Evolutionary conservation across 2,797 vertebrate species (phyloP).

Genomic region (Paramormyrops hopkinsi): DNA sequence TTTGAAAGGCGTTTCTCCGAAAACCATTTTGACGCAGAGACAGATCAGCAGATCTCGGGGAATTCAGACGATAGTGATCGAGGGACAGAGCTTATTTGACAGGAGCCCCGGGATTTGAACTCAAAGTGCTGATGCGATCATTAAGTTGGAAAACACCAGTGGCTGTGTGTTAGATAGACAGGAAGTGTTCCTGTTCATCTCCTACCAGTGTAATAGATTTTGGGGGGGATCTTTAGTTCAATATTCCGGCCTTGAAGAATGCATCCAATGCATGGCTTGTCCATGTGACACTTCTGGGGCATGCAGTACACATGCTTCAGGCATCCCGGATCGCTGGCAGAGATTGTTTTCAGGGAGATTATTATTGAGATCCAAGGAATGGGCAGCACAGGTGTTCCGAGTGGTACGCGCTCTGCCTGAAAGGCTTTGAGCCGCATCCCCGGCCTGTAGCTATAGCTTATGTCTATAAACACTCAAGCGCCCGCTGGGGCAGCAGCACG

Average conservation of each 20-base stretch:
- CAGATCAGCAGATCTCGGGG: conserved; percentile 47
- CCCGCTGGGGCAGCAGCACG: neutral
- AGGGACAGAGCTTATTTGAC: conserved; percentile 58
- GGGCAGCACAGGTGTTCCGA: neutral
- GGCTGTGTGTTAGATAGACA: conserved; percentile 43
- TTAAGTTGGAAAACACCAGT: conserved; percentile 56
- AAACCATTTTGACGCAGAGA: conserved; percentile 43
- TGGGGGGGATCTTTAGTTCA: conserved; percentile 45
- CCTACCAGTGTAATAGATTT: conserved; percentile 59
- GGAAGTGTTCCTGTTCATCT: conserved; percentile 60
- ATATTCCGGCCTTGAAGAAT: conserved; percentile 53
- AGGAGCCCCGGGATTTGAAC: conserved; percentile 53
- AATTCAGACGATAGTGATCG: conserved; percentile 53
- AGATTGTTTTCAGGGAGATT: neutral
- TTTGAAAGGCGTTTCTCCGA: conserved; percentile 41
- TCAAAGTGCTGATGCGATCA: conserved; percentile 65
- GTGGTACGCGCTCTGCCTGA: neutral
- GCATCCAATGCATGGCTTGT: neutral
- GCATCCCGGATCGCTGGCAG: neutral
- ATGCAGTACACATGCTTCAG: neutral
- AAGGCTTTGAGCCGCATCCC: neutral
- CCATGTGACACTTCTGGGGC: neutral
- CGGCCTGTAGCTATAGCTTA: neutral
- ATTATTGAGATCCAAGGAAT: neutral
- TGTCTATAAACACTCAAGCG: neutral